Percentiles rank a stretch among this genome's conserved stretches.
phyloP scores from a whole-genome alignment of 1,140 invertebrate genomes.

The Solenopsis fugax region DNA sequence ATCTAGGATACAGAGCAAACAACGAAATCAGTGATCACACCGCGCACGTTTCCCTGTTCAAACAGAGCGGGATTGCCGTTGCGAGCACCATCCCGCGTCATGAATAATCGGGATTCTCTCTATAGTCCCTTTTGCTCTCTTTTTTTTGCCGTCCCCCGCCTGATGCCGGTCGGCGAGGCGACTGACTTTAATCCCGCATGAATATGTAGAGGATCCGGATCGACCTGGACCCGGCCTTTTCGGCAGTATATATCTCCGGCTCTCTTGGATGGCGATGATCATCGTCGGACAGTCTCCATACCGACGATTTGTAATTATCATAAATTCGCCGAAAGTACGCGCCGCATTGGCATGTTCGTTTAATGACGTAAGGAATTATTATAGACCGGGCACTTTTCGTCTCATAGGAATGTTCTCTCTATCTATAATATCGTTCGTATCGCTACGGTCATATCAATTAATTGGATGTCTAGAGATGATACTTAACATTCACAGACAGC shows the following conservation, averaged over 20 bases:
- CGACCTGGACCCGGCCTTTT: slow-evolving; percentile 44
- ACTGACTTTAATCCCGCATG: slow-evolving; percentile 78
- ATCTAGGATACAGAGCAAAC: slow-evolving; percentile 73
- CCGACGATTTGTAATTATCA: slow-evolving; percentile 64
- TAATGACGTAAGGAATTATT: slow-evolving; percentile 52
- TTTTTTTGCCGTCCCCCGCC: slow-evolving; percentile 58
- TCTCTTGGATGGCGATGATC: slow-evolving; percentile 61
- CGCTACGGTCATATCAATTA: slow-evolving; percentile 15
- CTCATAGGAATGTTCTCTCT: background rate
- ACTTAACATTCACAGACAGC: slow-evolving; percentile 2
- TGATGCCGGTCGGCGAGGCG: slow-evolving; percentile 47
- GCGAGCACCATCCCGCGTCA: slow-evolving; percentile 69
- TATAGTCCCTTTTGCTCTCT: slow-evolving; percentile 54
- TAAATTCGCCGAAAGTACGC: slow-evolving; percentile 62
- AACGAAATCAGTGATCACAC: slow-evolving; percentile 69
- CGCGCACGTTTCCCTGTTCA: slow-evolving; percentile 72
- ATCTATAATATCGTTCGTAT: slow-evolving; percentile 14
- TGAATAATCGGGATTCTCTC: slow-evolving; percentile 78
- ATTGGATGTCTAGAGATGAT: background rate
- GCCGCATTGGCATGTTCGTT: background rate
- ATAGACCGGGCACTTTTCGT: background rate
- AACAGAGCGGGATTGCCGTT: slow-evolving; percentile 76
- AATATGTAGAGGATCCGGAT: slow-evolving; percentile 75
- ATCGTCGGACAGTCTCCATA: slow-evolving; percentile 50
- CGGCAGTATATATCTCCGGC: slow-evolving; percentile 50